These are phyloP conservation scores for Drosophila picticornis DNA, from an alignment of 2,888 invertebrate genomes.

Conservation along the genomic window DNA sequence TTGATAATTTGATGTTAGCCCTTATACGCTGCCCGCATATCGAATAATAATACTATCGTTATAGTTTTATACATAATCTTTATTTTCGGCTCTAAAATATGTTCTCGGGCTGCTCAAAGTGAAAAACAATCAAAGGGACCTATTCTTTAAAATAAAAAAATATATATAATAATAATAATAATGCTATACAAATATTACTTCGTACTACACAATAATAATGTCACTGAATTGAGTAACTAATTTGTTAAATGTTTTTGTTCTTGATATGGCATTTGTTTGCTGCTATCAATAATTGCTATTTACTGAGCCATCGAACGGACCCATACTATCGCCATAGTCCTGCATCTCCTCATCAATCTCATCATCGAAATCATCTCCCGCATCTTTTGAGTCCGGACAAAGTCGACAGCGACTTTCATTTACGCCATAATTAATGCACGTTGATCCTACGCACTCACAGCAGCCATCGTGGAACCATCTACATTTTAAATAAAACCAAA, in stretches of 20 bases:
- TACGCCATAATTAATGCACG: constrained; percentile 95
- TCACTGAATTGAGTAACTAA: constrained; percentile 77
- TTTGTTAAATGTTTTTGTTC: constrained; percentile 68
- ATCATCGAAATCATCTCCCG: constrained; percentile 85
- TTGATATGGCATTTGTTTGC: constrained; percentile 65
- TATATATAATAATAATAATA: constrained; percentile 67
- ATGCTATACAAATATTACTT: constrained; percentile 79
- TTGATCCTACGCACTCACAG: constrained; percentile 96
- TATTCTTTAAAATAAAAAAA: constrained; percentile 50
- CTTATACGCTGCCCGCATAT: constrained; percentile 10
- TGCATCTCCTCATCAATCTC: constrained; percentile 83
- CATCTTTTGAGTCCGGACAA: constrained; percentile 89
- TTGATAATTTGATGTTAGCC: constrained; percentile 28
- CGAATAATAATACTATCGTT: neutral
- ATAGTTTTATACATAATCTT: constrained; percentile 23
- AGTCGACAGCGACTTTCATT: constrained; percentile 92
- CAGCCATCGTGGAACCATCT: constrained; percentile 97
- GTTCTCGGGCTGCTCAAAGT: constrained; percentile 50
- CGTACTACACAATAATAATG: constrained; percentile 79
- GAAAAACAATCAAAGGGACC: constrained; percentile 63
- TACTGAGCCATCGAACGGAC: constrained; percentile 84
- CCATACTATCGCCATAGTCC: constrained; percentile 88
- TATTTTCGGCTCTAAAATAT: constrained; percentile 38
- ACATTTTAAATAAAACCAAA: neutral
- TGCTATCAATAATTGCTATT: constrained; percentile 80